Percentiles rank a stretch among this genome's conserved stretches.
Evolutionary conservation across 2,888 invertebrate genomes (phyloP).

Genomic region (Crematogaster levior): DNA sequence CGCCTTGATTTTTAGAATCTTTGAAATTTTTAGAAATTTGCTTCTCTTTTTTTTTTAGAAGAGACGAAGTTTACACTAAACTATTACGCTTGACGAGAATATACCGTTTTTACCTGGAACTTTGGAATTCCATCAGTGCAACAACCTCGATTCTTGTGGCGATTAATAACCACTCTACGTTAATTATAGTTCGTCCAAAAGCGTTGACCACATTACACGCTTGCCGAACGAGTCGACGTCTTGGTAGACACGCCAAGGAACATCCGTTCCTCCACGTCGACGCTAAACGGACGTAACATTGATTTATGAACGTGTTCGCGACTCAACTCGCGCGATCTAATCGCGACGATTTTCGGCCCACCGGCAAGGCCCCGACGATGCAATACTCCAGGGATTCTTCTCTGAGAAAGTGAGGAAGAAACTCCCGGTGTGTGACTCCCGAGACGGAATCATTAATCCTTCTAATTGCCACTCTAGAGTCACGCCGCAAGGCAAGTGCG

Average conservation of each 20-base stretch:
- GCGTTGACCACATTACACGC: slow-evolving; percentile 46
- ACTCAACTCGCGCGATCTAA: slow-evolving; percentile 67
- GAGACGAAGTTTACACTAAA: background rate
- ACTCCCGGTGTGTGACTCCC: slow-evolving; percentile 53
- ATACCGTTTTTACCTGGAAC: background rate
- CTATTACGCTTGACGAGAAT: background rate
- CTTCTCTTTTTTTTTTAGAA: background rate
- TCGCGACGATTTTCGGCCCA: slow-evolving; percentile 68
- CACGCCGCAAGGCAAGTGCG: slow-evolving; percentile 70
- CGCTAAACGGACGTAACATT: slow-evolving; percentile 77
- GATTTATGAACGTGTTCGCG: slow-evolving; percentile 73
- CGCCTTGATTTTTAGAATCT: background rate
- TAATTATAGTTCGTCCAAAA: slow-evolving; percentile 36
- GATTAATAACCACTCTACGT: slow-evolving; percentile 39
- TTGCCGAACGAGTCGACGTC: slow-evolving; percentile 30
- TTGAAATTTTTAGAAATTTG: background rate
- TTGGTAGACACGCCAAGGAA: slow-evolving; percentile 54
- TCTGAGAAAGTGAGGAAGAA: slow-evolving; percentile 38
- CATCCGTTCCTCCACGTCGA: slow-evolving; percentile 53
- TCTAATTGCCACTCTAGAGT: slow-evolving; percentile 81
- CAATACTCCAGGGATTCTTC: slow-evolving; percentile 33
- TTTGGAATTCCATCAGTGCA: background rate
- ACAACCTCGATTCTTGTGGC: slow-evolving; percentile 1
- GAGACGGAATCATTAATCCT: slow-evolving; percentile 81
- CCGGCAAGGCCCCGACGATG: slow-evolving; percentile 1